Percentiles rank a stretch among this genome's conserved stretches.
Evolutionary conservation across 2,888 invertebrate species (phyloP).

Genomic region (Atethmia centrago): DNA sequence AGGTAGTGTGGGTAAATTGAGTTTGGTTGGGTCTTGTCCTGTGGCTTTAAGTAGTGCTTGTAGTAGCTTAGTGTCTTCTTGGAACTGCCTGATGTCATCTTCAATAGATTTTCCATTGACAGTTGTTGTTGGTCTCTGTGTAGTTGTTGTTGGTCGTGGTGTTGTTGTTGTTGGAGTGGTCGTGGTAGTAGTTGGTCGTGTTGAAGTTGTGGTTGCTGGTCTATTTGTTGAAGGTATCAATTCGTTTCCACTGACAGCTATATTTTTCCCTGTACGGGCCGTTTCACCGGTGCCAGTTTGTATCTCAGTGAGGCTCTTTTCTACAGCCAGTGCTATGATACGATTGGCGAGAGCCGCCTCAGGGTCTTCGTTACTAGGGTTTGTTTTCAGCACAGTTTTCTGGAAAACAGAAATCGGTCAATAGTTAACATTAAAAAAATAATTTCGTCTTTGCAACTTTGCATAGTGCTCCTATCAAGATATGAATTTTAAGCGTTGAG

Average conservation of each 20-base stretch:
- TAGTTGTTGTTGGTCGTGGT: slow-evolving; percentile 74
- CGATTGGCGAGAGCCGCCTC: slow-evolving; percentile 89
- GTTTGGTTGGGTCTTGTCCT: slow-evolving; percentile 86
- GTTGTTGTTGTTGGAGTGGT: slow-evolving; percentile 74
- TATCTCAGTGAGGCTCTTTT: slow-evolving; percentile 87
- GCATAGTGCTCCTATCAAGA: too few relatives aligned
- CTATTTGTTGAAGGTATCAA: slow-evolving; percentile 71
- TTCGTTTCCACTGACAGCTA: slow-evolving; percentile 74
- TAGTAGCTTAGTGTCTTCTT: slow-evolving; percentile 87
- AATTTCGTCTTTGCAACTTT: not conserved
- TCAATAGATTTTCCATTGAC: slow-evolving; percentile 79
- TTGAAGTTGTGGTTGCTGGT: slow-evolving; percentile 70
- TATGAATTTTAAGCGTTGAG: not conserved
- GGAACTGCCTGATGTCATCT: slow-evolving; percentile 87
- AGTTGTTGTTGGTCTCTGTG: slow-evolving; percentile 77
- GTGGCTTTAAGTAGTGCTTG: slow-evolving; percentile 87
- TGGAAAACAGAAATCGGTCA: slow-evolving; percentile 71
- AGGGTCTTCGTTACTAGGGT: slow-evolving; percentile 81
- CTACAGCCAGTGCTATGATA: slow-evolving; percentile 90
- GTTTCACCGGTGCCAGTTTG: slow-evolving; percentile 76
- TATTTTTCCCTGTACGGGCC: slow-evolving; percentile 78
- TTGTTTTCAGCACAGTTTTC: slow-evolving; percentile 86
- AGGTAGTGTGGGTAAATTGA: slow-evolving; percentile 85
- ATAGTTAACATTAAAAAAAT: not conserved
- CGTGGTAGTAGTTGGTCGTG: slow-evolving; percentile 72